Evolutionary conservation across 2,113 vertebrate species (phyloP).

Genomic region (Sus scrofa): T2T-Sscrofa CM000812.6:126075501-126076000

Average conservation of each 20-base stretch:
- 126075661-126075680: neutral
- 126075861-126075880: neutral
- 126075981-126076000: neutral
- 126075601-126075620: neutral
- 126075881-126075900: neutral
- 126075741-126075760: neutral
- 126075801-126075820: neutral
- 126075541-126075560: neutral
- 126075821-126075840: slow-evolving; percentile 9
- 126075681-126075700: neutral
- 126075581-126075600: neutral
- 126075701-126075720: slow-evolving; percentile 6
- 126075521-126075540: neutral
- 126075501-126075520: neutral
- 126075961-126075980: neutral
- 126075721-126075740: slow-evolving; percentile 26
- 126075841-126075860: neutral
- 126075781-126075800: slow-evolving; percentile 6
- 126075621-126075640: neutral
- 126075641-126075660: neutral
- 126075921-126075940: neutral
- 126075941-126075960: neutral
- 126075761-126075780: slow-evolving; percentile 19
- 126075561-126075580: neutral
- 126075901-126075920: neutral